Conservation (phyloP, 37 sponge, comb jelly and placozoan genomes). For the Spongia lamella region DNA sequence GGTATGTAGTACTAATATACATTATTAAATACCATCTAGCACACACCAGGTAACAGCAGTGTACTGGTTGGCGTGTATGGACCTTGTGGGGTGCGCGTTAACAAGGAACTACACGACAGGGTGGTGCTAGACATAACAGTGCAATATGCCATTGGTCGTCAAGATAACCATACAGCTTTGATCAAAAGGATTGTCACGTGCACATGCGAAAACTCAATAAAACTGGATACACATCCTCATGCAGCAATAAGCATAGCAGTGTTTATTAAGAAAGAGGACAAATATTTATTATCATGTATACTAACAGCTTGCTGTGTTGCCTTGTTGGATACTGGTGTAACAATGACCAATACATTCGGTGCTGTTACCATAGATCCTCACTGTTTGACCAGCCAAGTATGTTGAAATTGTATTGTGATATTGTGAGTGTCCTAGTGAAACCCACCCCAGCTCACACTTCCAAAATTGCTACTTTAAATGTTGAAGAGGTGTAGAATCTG, state of each 20-base stretch:
- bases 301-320: conserved; percentile 73
- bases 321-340: conserved; percentile 75
- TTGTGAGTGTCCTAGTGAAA: too few species aligned
- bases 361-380: conserved; percentile 71
- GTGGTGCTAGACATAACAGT: conserved; percentile 73
- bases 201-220: conserved; percentile 45
- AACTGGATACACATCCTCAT: conserved; percentile 67
- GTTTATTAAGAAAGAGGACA: conserved; percentile 68
- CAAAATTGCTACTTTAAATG: too few species aligned
- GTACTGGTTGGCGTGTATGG: conserved; percentile 83
- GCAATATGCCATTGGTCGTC: conserved; percentile 59
- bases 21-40: neutral
- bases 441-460: too few species aligned
- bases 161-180: conserved; percentile 42
- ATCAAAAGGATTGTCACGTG: conserved; percentile 50
- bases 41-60: neutral
- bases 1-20: conserved; percentile 12
- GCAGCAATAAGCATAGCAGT: conserved; percentile 74
- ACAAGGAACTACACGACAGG: conserved; percentile 68
- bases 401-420: too few species aligned
- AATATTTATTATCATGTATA: conserved; percentile 66
- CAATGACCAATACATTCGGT: conserved; percentile 66
- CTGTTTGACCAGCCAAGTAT: neutral
- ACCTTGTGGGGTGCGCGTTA: conserved; percentile 73
- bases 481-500: too few species aligned